Evolutionary conservation across 2,797 vertebrate genomes (phyloP), one percentile per base, ranked within the genome.

Genomic region (Danio choprae): DNA sequence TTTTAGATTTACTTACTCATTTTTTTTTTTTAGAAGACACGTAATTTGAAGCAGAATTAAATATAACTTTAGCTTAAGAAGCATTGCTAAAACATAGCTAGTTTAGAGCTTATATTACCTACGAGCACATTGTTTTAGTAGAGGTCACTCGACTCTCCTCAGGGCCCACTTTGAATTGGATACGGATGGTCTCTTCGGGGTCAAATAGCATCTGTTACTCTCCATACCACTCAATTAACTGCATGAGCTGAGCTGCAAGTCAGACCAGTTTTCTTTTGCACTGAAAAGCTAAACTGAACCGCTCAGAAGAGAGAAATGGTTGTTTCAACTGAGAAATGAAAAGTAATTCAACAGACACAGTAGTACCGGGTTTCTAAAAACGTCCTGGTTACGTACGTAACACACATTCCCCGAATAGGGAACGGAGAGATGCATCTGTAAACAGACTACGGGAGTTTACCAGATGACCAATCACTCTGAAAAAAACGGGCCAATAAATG

Each of bases 191-290:
- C 46, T 53, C 60, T 58, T 59, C 62, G 16, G 71, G 36, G 44
- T 51, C 59, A 41, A 18, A 55, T 51, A 18, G 70, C 70, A 74
- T 70, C 40, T 44, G 71, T 65, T 75, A 63, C 64, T 38, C 51
- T 69, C 63, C 72, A 72, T 55, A 46, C 38, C 22, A 13, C 60
- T 82, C 67, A 72, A 74, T 73, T 55, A 22, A 80, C 79, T n/a
- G 40, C 59, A 62, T 50, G 36, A 67, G 67, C 65, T 73, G 79
- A 41, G 63, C 9, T 62, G 82, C 79, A 36, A 48, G 80, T 78
- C 29, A 74, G 74, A 82, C 83, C 62, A 83, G 83, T 72, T 36
- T 11, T 79, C 41, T 58, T 22, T n/a, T 51, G 38, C 60, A 60
- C 70, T 46, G 81, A 36, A 77, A 64, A 74, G 79, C 74, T 44